A percentile compares a stretch with the other conserved stretches of the same genome.
Evolutionary conservation across 2,888 invertebrate species (phyloP).

Genomic region (Drosophila kuntzei): DNA sequence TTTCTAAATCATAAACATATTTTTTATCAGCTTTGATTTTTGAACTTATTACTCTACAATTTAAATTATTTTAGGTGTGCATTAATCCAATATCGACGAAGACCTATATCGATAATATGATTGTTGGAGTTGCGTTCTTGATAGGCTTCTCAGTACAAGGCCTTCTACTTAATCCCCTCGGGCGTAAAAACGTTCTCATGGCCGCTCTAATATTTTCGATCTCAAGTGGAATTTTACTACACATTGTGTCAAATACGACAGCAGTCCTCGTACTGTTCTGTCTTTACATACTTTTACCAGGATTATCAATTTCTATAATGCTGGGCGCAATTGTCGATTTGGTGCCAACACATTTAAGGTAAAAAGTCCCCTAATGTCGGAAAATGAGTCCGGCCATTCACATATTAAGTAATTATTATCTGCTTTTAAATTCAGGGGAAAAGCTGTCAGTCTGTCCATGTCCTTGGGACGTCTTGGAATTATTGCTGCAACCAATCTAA

Average conservation of each 20-base stretch:
- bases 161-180: constrained; percentile 79
- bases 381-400: background rate
- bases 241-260: constrained; percentile 71
- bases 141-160: constrained; percentile 82
- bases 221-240: constrained; percentile 78
- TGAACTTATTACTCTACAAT: background rate
- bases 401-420: constrained; percentile 42
- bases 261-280: constrained; percentile 81
- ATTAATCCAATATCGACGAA: constrained; percentile 73
- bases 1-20: too few species aligned
- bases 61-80: constrained; percentile 70
- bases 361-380: background rate
- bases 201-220: constrained; percentile 67
- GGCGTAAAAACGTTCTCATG: constrained; percentile 79
- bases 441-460: constrained; percentile 78
- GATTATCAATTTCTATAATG: constrained; percentile 81
- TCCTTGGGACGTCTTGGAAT: constrained; percentile 78
- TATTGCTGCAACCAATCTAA: constrained; percentile 77
- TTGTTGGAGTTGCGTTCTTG: constrained; percentile 81
- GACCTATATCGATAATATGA: constrained; percentile 82
- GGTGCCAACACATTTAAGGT: constrained; percentile 81
- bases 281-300: constrained; percentile 79
- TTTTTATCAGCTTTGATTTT: background rate
- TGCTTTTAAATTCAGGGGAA: constrained; percentile 62
- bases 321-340: constrained; percentile 81